Conservation (phyloP, 1,140 invertebrate species). For the Tetramorium parvispinum region DNA sequence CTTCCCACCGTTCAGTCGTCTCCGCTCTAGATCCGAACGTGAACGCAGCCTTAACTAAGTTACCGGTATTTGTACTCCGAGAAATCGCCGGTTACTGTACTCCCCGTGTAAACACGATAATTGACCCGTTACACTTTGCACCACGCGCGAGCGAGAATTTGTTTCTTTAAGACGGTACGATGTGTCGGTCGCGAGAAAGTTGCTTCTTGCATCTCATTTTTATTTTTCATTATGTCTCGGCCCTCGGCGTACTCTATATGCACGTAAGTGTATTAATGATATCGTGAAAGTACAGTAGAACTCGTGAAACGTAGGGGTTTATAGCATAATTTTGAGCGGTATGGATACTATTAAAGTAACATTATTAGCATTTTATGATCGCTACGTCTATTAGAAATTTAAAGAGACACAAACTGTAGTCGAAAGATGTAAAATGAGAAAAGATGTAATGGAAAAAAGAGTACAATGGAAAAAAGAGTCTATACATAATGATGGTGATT, state of each 20-base stretch:
- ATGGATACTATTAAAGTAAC: not conserved
- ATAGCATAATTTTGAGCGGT: not conserved
- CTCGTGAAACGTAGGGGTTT: constrained; percentile 1
- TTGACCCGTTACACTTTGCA: constrained; percentile 68
- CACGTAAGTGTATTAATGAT: not conserved
- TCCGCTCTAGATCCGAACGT: constrained; percentile 50
- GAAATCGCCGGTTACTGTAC: constrained; percentile 64
- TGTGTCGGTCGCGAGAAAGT: not conserved
- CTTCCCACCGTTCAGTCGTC: not conserved
- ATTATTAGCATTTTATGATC: constrained; percentile 26
- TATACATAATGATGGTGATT: not conserved
- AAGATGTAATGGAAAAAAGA: too few relatives aligned
- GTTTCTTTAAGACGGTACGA: constrained; percentile 44
- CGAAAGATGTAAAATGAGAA: constrained; percentile 23
- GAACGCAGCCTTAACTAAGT: constrained; percentile 67
- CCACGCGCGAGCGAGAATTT: constrained; percentile 31
- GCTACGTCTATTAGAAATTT: constrained; percentile 4
- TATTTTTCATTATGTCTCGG: not conserved
- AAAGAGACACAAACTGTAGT: not conserved
- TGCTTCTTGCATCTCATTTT: not conserved
- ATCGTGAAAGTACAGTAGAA: constrained; percentile 25
- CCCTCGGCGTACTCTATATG: not conserved
- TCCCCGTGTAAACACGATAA: constrained; percentile 72
- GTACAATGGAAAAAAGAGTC: not conserved
- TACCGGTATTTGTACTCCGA: constrained; percentile 69